Percentiles rank a stretch among this genome's conserved stretches.
These are phyloP conservation scores for Parauchenoglanis punctatus DNA, from an alignment of 2,797 vertebrate species.

Conservation along the genomic window DNA sequence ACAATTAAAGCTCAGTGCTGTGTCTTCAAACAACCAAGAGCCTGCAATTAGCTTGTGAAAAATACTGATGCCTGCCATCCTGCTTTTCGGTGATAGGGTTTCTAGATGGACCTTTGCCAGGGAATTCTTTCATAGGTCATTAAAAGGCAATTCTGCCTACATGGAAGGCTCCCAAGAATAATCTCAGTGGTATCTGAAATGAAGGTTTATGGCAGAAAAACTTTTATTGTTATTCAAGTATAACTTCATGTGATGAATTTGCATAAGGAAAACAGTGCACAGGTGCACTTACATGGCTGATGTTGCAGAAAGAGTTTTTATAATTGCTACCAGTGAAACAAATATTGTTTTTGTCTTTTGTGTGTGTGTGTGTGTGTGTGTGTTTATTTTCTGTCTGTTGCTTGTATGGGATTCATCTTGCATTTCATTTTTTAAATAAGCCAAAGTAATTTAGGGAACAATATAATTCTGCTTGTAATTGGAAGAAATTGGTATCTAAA, in stretches of 20 bases:
- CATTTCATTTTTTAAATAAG: not conserved
- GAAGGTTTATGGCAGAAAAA: conserved; percentile 6
- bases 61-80: conserved; percentile 27
- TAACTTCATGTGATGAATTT: conserved; percentile 9
- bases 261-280: conserved; percentile 1
- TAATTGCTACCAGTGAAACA: not conserved
- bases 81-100: conserved; percentile 24
- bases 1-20: conserved; percentile 38
- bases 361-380: not conserved
- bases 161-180: conserved; percentile 25
- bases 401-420: not conserved
- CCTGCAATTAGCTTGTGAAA: conserved; percentile 35
- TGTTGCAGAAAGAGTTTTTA: not conserved
- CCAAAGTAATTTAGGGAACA: not conserved
- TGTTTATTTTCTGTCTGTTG: not conserved
- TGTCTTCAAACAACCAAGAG: conserved; percentile 44
- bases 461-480: not conserved
- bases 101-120: conserved; percentile 28
- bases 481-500: not conserved
- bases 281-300: conserved; percentile 5
- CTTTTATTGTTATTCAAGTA: conserved; percentile 25
- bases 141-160: conserved; percentile 39
- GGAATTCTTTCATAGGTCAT: conserved; percentile 38
- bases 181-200: conserved; percentile 18
- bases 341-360: not conserved